Evolutionary conservation across 2,797 vertebrate species (phyloP), one percentile per base, ranked within the genome.

Genomic region (Molossus molossus): DNA sequence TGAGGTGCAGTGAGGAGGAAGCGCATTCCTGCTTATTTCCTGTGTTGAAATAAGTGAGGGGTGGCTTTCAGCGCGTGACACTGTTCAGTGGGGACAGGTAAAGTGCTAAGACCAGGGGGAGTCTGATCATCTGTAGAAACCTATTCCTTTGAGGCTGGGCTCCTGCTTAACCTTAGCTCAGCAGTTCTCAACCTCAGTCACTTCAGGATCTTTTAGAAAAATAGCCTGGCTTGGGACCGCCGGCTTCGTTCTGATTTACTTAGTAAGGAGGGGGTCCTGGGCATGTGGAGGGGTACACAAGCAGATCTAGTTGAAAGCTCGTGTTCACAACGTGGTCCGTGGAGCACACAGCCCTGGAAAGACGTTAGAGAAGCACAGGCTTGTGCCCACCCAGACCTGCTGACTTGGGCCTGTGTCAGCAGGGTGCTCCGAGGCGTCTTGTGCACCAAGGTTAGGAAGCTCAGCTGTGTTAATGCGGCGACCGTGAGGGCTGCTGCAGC

Each of bases 21-120:
- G 50, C 48, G 25, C 1, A 0, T 20, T 77, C 9, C 50, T 23
- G 65, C 58, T 50, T 8, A 1, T 55, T 76, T 95, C 58, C 53
- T 72, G 15, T 72, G 77, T 60, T 84, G 87, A 72, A 87, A 87
- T 85, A 13, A 25, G 11, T 15, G n/a, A 93, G 40, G n/a, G 64
- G 37, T 27, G 45, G 48, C 53, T 87, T 94, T 94, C n/a, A 53
- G 53, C 15, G 1, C 5, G 9, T 58, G 75, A 55, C 9, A 3
- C 7, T 69, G 23, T 27, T 53, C 23, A n/a, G 29, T 18, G 55
- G 53, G 37, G 62, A 50, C 9, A n/a, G 65, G 81, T 62, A 55
- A 88, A 90, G 57, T 11, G 57, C 6, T 13, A n/a, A 91, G 65
- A 73, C 58, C n/a, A 15, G 11, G 48, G 4, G 40, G 37, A 27